Base-by-base conservation (phyloP, 2,113 vertebrate genomes). In the Malurus elegans region DNA sequence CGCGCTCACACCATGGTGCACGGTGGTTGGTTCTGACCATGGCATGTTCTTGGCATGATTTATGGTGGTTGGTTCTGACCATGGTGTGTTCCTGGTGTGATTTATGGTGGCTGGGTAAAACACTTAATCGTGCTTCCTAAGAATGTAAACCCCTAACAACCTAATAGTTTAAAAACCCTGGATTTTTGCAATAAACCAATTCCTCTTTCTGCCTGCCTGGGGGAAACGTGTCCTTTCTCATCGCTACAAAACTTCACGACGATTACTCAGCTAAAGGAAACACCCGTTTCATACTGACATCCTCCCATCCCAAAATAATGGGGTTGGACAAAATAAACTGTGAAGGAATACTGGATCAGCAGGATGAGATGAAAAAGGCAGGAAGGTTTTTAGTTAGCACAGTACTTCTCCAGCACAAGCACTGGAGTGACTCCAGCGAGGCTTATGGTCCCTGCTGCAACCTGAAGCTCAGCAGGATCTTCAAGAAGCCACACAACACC, bases 261-360 rank as follows among this genome's bases (percentile, higher is more conserved):
- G 26, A 14, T 25, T 54, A 47, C 28, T 65, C 32, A 70, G 34
- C 15, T 47, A 47, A 62, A 91, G 61, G 42, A 60, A 95, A 72
- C 8, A 26, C 4, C 8, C 16, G 18, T 62, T 81, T 84, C 61
- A 82, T 4, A 34, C 16, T 12, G 4, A 67, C 0, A 0, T 26
- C 9, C 29, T 80, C 29, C 36, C 28, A 72, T 29, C 31, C 23
- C 69, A 57, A 14, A 58, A 0, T 1, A 1, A 3, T 15, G 34
- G 5, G 12, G 26, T 65, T 86, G 34, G 11, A 25, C n/a, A 90
- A 81, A 26, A 36, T 5, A 47, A 81, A 12, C 31, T 34, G 21
- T 15, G 21, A 11, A 53, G 29, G 86, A 73, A 89, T 4, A 57
- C 0, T 12, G 17, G 45, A 48, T n/a, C 36, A 84, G 60, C 42